Evolutionary conservation across 2,888 invertebrate genomes (phyloP).

Genomic region (Drosophila quinaria): DNA sequence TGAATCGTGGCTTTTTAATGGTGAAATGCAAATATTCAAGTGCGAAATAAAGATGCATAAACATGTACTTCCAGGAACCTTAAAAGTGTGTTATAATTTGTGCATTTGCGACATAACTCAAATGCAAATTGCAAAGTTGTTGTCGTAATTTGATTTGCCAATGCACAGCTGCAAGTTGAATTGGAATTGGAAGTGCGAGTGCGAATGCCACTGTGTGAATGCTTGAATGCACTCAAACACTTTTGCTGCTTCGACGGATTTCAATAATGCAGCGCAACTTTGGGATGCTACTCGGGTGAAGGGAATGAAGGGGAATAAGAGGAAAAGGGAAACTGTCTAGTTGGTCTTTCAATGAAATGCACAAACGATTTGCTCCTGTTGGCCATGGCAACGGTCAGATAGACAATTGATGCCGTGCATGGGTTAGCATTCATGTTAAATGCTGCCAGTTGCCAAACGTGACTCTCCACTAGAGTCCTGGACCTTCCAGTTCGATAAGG

Average conservation of each 20-base stretch:
- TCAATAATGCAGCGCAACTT: constrained; percentile 65
- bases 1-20: constrained; percentile 14
- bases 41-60: constrained; percentile 2
- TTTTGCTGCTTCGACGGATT: constrained; percentile 71
- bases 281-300: neutral
- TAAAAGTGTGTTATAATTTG: constrained; percentile 27
- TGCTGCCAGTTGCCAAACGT: constrained; percentile 64
- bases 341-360: constrained; percentile 41
- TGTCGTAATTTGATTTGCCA: constrained; percentile 37
- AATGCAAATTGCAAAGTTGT: constrained; percentile 33
- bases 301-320: neutral
- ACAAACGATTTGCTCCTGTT: constrained; percentile 39
- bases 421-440: constrained; percentile 63
- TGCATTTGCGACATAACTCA: constrained; percentile 35
- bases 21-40: neutral
- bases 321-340: constrained; percentile 31
- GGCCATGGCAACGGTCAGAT: constrained; percentile 58
- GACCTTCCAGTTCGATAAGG: constrained; percentile 18
- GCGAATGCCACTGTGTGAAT: constrained; percentile 35
- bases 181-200: constrained; percentile 11
- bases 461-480: constrained; percentile 46
- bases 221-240: constrained; percentile 73
- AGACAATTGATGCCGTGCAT: constrained; percentile 73
- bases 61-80: neutral
- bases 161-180: constrained; percentile 11